Evolutionary conservation across 1,140 invertebrate genomes (phyloP), one percentile per base, ranked within the genome.

Genomic region (Pogonomyrmex californicus): DNA sequence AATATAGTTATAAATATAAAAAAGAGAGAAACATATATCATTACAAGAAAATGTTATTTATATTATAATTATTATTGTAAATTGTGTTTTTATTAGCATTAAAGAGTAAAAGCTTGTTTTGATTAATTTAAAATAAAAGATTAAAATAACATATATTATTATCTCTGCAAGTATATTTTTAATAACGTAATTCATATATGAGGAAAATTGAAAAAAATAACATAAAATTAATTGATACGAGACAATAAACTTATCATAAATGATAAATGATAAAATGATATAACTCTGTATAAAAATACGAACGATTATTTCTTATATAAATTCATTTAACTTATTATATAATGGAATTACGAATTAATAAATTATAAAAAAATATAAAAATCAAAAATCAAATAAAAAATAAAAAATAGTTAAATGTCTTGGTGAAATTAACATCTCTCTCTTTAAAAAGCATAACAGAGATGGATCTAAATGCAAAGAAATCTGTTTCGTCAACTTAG

Each of bases 401-500:
- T 23, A 0, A 7, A 56, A 56, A 4, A 1, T 23, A 44, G 33
- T 66, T 44, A 66, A 66, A 44, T 66, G 7, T 66, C 1, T 14
- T 60, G 56, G 4, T 23, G 9, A 66, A 66, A 66, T 66, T 44
- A 44, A 66, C 36, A 33, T 60, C 36, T 60, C 36, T 38, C 12
- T 1, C 2, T 75, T 44, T 65, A 78, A 66, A 38, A 33, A 56
- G 38, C 23, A 44, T 33, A 51, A 51, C 44, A 30, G 23, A 30
- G 23, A 76, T 33, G 6, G 4, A 30, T 12, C 14, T 62, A 77
- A 62, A 30, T 23, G 56, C 36, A 36, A 30, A 36, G 51, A 54
- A 44, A 54, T 51, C 83, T n/a, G 41, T 63, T 63, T 44, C 4
- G 4, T 17, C 7, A 51, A 51, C 75, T 85, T 78, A 85, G 54